phyloP scores from a whole-genome alignment of 2,797 vertebrate genomes.

The Melanotaenia boesemani region DNA sequence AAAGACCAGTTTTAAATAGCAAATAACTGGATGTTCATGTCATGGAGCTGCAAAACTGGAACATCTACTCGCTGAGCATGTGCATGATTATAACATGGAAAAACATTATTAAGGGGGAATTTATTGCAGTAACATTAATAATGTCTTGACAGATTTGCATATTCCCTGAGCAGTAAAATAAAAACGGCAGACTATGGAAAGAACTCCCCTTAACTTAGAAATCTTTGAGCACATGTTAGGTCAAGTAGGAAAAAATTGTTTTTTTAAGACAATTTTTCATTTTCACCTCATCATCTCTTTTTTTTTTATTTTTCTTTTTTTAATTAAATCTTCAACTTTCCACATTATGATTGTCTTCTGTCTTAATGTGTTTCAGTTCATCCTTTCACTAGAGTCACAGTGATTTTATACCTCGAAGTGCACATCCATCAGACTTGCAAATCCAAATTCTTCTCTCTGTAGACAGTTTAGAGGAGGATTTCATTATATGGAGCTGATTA shows the following conservation, averaged over 20 bases:
- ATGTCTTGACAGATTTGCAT: not conserved
- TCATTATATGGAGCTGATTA: not conserved
- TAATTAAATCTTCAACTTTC: not conserved
- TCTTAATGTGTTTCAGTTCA: not conserved
- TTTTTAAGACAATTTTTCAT: not conserved
- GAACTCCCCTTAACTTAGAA: not conserved
- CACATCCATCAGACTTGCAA: not conserved
- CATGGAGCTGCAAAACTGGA: too few species aligned
- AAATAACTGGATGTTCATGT: not conserved
- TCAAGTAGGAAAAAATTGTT: not conserved
- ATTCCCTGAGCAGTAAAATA: not conserved
- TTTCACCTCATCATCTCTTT: too few species aligned
- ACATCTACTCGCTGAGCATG: not conserved
- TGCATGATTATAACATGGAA: not conserved
- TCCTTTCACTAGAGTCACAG: not conserved
- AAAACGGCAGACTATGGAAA: not conserved
- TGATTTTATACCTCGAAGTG: not conserved
- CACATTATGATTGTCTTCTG: not conserved
- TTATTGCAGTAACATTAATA: not conserved
- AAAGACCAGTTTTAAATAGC: not conserved
- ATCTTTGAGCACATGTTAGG: not conserved
- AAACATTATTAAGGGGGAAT: not conserved
- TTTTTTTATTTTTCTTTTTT: not conserved
- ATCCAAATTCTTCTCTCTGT: not conserved
- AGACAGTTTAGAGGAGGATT: not conserved